A percentile compares a stretch with the other conserved stretches of the same genome.
These are phyloP conservation scores for Seira ritae DNA, from an alignment of 2,888 invertebrate species.

Conservation along the genomic window DNA sequence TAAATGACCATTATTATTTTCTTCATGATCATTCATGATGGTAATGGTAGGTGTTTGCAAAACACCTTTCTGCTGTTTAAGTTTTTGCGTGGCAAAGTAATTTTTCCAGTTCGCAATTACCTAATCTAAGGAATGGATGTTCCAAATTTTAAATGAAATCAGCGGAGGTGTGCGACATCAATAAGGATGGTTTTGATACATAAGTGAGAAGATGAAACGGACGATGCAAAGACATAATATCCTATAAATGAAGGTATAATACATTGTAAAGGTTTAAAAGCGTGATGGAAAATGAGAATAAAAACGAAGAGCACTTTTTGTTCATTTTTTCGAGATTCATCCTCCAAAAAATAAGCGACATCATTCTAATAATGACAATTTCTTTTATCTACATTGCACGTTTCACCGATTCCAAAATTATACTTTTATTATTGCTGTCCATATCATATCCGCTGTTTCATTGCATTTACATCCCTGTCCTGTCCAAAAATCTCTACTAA, in stretches of 20 bases:
- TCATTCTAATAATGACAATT: too few species aligned
- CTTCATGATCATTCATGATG: not conserved
- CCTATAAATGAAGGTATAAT: not conserved
- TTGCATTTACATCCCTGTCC: too few species aligned
- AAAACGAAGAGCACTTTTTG: not conserved
- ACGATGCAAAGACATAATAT: slow-evolving; percentile 5
- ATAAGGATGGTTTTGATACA: not conserved
- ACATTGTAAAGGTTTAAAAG: not conserved
- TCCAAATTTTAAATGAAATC: not conserved
- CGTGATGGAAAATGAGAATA: not conserved
- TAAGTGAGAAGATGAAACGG: too few species aligned
- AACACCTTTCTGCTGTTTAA: not conserved
- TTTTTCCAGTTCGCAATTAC: not conserved
- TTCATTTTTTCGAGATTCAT: not conserved
- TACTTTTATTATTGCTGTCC: too few species aligned
- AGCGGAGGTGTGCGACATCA: not conserved
- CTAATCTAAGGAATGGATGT: not conserved
- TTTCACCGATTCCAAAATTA: too few species aligned
- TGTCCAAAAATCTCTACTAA: too few species aligned
- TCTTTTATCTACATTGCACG: too few species aligned
- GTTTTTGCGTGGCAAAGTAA: not conserved
- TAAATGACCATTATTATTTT: not conserved
- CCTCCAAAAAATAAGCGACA: too few species aligned
- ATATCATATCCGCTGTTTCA: too few species aligned
- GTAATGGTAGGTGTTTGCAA: not conserved